These are phyloP conservation scores for Epinotia ramella DNA, from an alignment of 2,888 invertebrate species.

Conservation along the genomic window DNA sequence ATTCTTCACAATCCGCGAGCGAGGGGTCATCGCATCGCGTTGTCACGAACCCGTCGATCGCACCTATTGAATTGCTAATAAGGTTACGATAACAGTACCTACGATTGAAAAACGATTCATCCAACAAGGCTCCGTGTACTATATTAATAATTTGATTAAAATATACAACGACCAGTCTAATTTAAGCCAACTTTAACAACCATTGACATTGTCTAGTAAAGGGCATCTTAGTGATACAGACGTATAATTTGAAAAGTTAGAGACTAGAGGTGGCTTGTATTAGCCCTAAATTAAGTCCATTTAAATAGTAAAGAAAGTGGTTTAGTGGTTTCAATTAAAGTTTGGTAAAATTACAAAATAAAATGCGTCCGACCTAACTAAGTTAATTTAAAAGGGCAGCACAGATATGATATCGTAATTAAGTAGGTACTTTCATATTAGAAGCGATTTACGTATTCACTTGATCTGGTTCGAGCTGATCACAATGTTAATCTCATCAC, in stretches of 20 bases:
- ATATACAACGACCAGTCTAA: background rate
- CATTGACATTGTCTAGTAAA: constrained; percentile 21
- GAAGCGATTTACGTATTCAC: background rate
- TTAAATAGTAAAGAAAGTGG: background rate
- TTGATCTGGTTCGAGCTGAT: background rate
- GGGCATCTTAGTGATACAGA: constrained; percentile 11
- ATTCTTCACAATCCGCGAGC: constrained; percentile 36
- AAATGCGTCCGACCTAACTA: background rate
- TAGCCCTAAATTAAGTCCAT: background rate
- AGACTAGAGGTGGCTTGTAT: constrained; percentile 3
- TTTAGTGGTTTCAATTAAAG: background rate
- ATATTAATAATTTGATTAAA: constrained; percentile 21
- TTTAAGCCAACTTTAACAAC: constrained; percentile 6
- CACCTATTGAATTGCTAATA: constrained; percentile 22
- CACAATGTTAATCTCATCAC: background rate
- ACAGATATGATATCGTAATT: background rate
- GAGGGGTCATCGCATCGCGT: constrained; percentile 39
- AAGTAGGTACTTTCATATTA: no score
- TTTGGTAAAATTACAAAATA: background rate
- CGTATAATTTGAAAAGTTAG: constrained; percentile 3
- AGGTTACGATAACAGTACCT: constrained; percentile 9
- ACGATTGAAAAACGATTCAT: constrained; percentile 25
- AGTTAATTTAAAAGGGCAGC: background rate
- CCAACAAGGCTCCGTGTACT: background rate
- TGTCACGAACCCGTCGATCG: constrained; percentile 29